These are phyloP conservation scores for Flabesymbios commensalis DNA, from an alignment of 2,888 invertebrate genomes.

Conservation along the genomic window DNA sequence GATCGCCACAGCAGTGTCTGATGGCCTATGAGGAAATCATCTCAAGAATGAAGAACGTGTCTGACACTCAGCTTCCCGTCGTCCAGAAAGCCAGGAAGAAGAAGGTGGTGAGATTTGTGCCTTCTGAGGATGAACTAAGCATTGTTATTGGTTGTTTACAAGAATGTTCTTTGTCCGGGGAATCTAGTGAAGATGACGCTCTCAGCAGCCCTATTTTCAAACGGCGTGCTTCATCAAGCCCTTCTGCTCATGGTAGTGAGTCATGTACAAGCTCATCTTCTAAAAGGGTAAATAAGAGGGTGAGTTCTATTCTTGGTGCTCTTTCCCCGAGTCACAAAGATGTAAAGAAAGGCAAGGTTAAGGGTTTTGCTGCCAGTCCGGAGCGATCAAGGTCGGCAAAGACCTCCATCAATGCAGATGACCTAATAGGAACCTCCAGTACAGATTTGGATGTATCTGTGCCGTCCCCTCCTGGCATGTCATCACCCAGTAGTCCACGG, in stretches of 20 bases:
- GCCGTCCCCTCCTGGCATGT: not conserved
- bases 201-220: not conserved
- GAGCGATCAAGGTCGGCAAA: not conserved
- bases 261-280: too few species aligned
- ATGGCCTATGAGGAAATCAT: conserved; percentile 27
- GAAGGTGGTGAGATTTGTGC: conserved; percentile 23
- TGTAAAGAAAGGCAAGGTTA: conserved; percentile 28
- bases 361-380: conserved; percentile 9
- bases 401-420: conserved; percentile 29
- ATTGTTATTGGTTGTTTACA: conserved; percentile 26
- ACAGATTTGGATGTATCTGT: not conserved
- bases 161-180: conserved; percentile 17
- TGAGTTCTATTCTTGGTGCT: conserved; percentile 31
- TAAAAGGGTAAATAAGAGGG: conserved; percentile 4
- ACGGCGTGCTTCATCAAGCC: too few species aligned
- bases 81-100: conserved; percentile 10
- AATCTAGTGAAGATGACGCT: conserved; percentile 5
- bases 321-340: conserved; percentile 26
- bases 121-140: conserved; percentile 10
- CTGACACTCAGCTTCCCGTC: conserved; percentile 14
- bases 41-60: conserved; percentile 11
- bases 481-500: not conserved
- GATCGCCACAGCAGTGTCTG: conserved; percentile 29
- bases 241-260: too few species aligned
- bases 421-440: conserved; percentile 1